A percentile compares a stretch with the other conserved stretches of the same genome.
These are phyloP conservation scores for Pissodes strobi DNA, from an alignment of 1,140 invertebrate species.

Conservation along the genomic window DNA sequence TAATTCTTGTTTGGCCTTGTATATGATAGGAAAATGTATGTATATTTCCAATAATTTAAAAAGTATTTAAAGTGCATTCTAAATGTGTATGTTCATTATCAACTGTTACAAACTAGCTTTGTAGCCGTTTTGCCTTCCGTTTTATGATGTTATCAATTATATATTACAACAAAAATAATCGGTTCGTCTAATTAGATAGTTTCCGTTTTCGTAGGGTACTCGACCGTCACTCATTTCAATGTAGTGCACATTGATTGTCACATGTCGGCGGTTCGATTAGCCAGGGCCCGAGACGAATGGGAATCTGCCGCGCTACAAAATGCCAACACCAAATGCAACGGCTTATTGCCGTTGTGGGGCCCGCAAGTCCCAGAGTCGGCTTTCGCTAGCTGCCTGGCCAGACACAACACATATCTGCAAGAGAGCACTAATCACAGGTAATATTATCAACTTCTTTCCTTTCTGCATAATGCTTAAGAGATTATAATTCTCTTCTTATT, in stretches of 20 bases:
- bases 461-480: no score
- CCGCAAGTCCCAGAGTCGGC: constrained; percentile 93
- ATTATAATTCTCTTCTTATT: no score
- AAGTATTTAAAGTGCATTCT: no score
- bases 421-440: constrained; percentile 75
- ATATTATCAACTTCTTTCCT: not conserved
- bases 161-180: not conserved
- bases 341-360: constrained; percentile 93
- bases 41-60: no score
- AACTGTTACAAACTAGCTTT: no score
- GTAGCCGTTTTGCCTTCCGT: no score
- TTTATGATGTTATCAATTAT: no score
- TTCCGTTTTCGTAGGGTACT: constrained; percentile 64
- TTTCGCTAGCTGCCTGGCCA: constrained; percentile 90
- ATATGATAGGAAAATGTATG: no score
- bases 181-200: not conserved
- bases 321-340: constrained; percentile 96
- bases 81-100: no score
- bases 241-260: constrained; percentile 98
- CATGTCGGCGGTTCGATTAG: constrained; percentile 87
- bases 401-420: constrained; percentile 85
- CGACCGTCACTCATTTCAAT: constrained; percentile 97
- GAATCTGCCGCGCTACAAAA: constrained; percentile 97
- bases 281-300: constrained; percentile 88
- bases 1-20: no score